Percentiles rank a stretch among this genome's conserved stretches.
These are phyloP conservation scores for Phyllopteryx taeniolatus DNA, from an alignment of 2,113 vertebrate genomes.

Conservation along the genomic window DNA sequence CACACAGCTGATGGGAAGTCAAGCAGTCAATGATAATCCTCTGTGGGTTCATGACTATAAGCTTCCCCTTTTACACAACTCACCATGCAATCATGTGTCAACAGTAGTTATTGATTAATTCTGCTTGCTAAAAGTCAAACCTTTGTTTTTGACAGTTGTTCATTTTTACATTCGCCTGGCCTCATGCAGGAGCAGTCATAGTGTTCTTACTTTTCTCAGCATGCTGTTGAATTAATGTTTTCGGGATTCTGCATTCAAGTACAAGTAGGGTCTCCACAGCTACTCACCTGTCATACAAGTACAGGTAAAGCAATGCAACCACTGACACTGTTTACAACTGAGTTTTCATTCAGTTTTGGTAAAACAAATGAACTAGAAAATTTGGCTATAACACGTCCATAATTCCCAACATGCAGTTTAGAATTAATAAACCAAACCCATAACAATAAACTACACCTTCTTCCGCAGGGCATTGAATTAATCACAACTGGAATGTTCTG, in stretches of 20 bases:
- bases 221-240: neutral
- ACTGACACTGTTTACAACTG: no score
- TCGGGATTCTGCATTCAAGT: neutral
- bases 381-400: no score
- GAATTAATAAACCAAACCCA: no score
- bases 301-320: neutral
- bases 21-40: neutral
- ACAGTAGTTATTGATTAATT: neutral
- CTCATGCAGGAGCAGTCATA: neutral
- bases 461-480: no score
- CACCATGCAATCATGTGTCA: neutral
- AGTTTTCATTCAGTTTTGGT: no score
- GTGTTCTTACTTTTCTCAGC: neutral
- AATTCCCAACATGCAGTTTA: no score
- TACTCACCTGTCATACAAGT: neutral
- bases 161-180: neutral
- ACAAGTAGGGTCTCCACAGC: neutral
- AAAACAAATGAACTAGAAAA: no score
- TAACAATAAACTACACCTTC: no score
- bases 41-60: neutral
- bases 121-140: slow-evolving; percentile 8
- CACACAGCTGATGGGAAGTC: neutral
- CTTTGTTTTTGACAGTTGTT: slow-evolving; percentile 1
- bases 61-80: neutral
- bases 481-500: no score